These are phyloP conservation scores for Sturnira hondurensis DNA, from an alignment of 2,113 vertebrate genomes.

Conservation along the genomic window DNA sequence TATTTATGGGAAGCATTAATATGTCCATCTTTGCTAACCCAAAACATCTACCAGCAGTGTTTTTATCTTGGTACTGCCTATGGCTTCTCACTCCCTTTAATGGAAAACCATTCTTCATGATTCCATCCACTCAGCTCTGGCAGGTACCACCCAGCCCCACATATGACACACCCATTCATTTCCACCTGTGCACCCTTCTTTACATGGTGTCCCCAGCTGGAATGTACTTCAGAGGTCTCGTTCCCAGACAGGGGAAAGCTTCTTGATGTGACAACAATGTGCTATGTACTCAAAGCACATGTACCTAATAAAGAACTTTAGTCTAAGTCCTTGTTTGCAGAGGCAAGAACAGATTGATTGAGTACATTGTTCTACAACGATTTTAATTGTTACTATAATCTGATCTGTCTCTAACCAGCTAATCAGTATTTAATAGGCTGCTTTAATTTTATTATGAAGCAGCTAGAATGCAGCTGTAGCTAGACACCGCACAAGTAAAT, in stretches of 20 bases:
- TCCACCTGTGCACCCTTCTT: background rate
- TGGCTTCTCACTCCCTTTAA: background rate
- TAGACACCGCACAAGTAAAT: conserved; percentile 54
- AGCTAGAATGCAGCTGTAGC: conserved; percentile 48
- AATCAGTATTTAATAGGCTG: conserved; percentile 65
- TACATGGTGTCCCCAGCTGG: background rate
- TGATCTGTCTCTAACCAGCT: conserved; percentile 63
- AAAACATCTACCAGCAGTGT: background rate
- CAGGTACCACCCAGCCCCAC: background rate
- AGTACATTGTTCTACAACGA: conserved; percentile 50
- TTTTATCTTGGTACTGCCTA: background rate
- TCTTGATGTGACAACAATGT: background rate
- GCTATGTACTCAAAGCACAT: background rate
- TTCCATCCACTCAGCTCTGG: background rate
- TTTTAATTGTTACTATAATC: conserved; percentile 66
- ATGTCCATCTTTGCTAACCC: background rate
- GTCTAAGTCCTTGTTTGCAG: conserved; percentile 28
- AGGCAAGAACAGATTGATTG: conserved; percentile 47
- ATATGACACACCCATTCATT: background rate
- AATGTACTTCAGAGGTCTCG: background rate
- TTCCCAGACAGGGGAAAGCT: background rate
- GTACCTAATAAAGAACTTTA: conserved; percentile 20
- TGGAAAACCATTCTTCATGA: background rate
- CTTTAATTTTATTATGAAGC: conserved; percentile 68
- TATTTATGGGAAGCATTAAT: background rate